A percentile compares a stretch with the other conserved stretches of the same genome.
phyloP scores from a whole-genome alignment of 2,113 vertebrate species.

The Pachypanchax playfairii region DNA sequence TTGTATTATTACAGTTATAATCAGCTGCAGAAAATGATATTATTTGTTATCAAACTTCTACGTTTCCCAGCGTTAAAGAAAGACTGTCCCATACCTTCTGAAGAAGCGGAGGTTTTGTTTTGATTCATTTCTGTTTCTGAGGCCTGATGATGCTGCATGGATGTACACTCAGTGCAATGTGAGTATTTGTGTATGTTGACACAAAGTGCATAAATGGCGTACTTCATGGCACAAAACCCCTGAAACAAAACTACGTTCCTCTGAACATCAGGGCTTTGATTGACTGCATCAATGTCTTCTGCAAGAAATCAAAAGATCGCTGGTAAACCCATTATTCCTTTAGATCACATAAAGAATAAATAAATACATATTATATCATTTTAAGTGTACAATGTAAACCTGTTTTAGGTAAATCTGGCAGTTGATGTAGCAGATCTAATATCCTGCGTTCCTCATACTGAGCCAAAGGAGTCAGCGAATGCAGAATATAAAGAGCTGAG shows the following conservation, averaged over 20 bases:
- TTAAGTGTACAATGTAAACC: conserved; percentile 28
- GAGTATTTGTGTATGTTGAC: conserved; percentile 82
- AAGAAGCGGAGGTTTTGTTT: conserved; percentile 29
- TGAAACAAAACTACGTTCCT: conserved; percentile 86
- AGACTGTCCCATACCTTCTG: conserved; percentile 49
- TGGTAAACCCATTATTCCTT: neutral
- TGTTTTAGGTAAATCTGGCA: conserved; percentile 63
- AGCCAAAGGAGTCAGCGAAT: conserved; percentile 89
- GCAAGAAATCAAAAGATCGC: neutral
- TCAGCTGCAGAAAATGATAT: too few relatives aligned
- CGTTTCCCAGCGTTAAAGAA: neutral
- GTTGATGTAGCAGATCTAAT: conserved; percentile 85
- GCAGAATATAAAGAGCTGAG: conserved; percentile 89
- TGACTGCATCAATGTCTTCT: conserved; percentile 51
- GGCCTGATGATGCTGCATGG: conserved; percentile 17
- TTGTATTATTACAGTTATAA: too few relatives aligned
- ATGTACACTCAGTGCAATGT: conserved; percentile 75
- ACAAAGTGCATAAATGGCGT: conserved; percentile 92
- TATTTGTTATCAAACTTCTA: too few relatives aligned
- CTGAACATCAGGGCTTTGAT: conserved; percentile 66
- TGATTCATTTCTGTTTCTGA: conserved; percentile 41
- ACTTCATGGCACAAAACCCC: conserved; percentile 96
- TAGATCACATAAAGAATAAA: neutral
- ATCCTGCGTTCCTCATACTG: conserved; percentile 87
- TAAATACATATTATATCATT: neutral